Conservation (phyloP, 1,140 invertebrate genomes). For the Cherax destructor region DNA sequence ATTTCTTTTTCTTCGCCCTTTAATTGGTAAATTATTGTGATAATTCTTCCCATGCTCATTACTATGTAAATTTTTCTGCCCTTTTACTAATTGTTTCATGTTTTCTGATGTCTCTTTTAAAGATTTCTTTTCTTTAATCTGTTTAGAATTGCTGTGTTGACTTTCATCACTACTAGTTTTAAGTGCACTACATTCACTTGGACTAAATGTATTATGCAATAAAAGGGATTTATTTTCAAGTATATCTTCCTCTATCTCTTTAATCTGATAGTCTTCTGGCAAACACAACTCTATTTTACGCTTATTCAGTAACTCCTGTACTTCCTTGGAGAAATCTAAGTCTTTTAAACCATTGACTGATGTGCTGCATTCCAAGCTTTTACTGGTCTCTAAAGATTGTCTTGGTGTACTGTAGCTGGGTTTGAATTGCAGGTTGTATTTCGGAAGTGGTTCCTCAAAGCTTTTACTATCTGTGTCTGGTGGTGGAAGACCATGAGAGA, state of each 20-base stretch:
- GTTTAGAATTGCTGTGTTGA: neutral
- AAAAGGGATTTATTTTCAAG: neutral
- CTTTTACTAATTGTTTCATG: neutral
- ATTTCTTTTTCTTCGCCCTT: neutral
- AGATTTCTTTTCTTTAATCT: neutral
- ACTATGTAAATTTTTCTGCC: neutral
- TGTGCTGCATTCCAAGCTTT: neutral
- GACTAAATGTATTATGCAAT: neutral
- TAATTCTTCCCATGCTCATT: neutral
- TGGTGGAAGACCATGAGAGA: neutral
- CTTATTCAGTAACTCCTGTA: neutral
- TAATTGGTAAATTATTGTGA: neutral
- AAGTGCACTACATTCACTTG: neutral
- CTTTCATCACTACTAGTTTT: neutral
- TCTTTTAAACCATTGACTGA: neutral
- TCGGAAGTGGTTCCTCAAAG: neutral
- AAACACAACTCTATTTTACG: neutral
- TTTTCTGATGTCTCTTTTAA: neutral
- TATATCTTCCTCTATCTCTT: neutral
- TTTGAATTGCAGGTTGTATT: neutral
- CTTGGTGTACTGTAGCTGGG: neutral
- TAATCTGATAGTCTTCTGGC: neutral
- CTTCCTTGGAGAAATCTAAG: neutral
- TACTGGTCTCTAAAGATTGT: neutral
- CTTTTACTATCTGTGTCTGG: neutral